A percentile compares a stretch with the other conserved stretches of the same genome.
These are phyloP conservation scores for Dichetophora obliterata DNA, from an alignment of 2,888 invertebrate species.

Conservation along the genomic window DNA sequence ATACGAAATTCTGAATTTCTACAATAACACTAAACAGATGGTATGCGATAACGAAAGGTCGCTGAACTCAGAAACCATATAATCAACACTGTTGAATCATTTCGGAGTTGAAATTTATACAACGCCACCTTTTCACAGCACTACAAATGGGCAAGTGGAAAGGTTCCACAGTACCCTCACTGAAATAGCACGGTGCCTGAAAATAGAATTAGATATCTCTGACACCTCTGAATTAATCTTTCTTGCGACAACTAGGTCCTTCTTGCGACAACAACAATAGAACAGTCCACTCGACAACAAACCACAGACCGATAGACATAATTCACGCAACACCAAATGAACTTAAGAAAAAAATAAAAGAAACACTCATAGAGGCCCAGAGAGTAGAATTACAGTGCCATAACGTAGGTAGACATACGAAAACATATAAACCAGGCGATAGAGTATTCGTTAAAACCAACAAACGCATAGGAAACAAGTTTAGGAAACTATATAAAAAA, in stretches of 20 bases:
- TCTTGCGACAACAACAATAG: too few species aligned
- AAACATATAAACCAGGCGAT: background rate
- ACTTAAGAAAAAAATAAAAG: background rate
- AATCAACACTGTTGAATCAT: constrained; percentile 36
- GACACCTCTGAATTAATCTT: constrained; percentile 41
- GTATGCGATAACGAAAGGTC: constrained; percentile 41
- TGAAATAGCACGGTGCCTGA: constrained; percentile 45
- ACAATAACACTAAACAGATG: constrained; percentile 36
- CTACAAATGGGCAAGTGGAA: constrained; percentile 45
- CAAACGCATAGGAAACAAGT: constrained; percentile 4
- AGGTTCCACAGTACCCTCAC: constrained; percentile 43
- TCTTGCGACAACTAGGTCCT: constrained; percentile 40
- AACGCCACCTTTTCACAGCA: constrained; percentile 44
- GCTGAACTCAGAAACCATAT: constrained; percentile 30
- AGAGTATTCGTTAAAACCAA: constrained; percentile 2
- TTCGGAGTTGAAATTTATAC: constrained; percentile 26
- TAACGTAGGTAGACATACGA: background rate
- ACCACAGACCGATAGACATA: constrained; percentile 32
- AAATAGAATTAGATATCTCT: constrained; percentile 41
- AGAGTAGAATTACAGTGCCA: too few species aligned
- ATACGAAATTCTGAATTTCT: constrained; percentile 33
- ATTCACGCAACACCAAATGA: background rate
- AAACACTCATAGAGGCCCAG: too few species aligned
- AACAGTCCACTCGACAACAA: constrained; percentile 40
- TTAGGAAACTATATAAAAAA: background rate